Evolutionary conservation across 2,797 vertebrate species (phyloP).

Genomic region (Pangasius larnaudii): DNA sequence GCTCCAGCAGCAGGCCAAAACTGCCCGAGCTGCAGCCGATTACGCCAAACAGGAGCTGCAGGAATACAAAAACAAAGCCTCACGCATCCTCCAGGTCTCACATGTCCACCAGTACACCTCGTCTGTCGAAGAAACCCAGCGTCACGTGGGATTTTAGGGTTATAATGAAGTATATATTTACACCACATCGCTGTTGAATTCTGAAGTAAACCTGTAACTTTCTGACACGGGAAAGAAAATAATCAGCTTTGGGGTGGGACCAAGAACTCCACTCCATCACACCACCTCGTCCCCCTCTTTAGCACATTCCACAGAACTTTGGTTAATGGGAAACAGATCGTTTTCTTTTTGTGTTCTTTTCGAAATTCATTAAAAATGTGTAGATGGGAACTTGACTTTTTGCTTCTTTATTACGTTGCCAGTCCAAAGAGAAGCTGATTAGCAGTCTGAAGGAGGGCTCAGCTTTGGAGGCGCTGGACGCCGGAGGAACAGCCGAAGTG

Average conservation of each 20-base stretch:
- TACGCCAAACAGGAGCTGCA: slow-evolving; percentile 86
- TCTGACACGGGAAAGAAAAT: background rate
- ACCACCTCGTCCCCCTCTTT: background rate
- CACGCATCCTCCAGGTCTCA: slow-evolving; percentile 90
- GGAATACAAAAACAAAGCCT: slow-evolving; percentile 97
- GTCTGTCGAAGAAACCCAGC: background rate
- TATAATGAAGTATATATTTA: background rate
- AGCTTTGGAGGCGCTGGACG: slow-evolving; percentile 88
- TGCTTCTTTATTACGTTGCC: slow-evolving; percentile 29
- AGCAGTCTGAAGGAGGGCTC: slow-evolving; percentile 97
- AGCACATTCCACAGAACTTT: background rate
- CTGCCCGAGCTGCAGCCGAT: slow-evolving; percentile 78
- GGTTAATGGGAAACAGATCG: background rate
- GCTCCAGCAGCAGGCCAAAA: slow-evolving; percentile 87
- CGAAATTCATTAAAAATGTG: background rate
- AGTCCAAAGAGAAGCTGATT: slow-evolving; percentile 99
- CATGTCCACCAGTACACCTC: background rate
- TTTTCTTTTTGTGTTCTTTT: background rate
- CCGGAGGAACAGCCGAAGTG: slow-evolving; percentile 75
- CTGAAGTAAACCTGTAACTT: background rate
- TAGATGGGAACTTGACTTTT: background rate
- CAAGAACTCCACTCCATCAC: background rate
- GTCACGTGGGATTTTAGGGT: background rate
- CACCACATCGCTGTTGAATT: background rate
- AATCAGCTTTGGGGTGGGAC: background rate